phyloP scores from a whole-genome alignment of 2,797 vertebrate species.

The Petrocephalus sullivani region DNA sequence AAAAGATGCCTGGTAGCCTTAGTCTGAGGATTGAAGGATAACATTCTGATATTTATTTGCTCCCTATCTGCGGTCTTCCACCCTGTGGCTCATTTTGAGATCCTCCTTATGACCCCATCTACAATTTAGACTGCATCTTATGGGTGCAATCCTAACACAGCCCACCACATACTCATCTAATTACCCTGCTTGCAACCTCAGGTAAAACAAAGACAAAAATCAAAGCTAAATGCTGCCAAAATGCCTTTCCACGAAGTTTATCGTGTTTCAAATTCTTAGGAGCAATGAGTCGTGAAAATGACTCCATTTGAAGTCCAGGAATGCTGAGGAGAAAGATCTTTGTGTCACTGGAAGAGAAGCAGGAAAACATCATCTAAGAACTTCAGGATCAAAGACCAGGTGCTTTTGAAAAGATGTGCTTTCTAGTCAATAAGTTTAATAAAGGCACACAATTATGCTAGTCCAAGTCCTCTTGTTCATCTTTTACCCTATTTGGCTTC shows the following conservation, averaged over 20 bases:
- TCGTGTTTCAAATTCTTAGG: conserved; percentile 19
- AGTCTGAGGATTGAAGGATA: background rate
- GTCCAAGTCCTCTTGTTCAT: background rate
- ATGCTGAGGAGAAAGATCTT: conserved; percentile 11
- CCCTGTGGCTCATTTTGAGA: background rate
- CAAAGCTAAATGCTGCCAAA: background rate
- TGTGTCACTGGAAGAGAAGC: background rate
- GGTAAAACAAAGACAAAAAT: conserved; percentile 12
- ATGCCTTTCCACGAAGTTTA: conserved; percentile 5
- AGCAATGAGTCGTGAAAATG: conserved; percentile 18
- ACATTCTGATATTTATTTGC: background rate
- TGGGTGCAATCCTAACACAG: background rate
- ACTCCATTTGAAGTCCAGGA: background rate
- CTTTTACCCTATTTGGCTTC: background rate
- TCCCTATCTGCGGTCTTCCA: background rate
- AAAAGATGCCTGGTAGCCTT: background rate
- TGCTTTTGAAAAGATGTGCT: background rate
- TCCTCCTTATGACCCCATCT: background rate
- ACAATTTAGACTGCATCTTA: background rate
- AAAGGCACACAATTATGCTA: background rate
- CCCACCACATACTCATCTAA: background rate
- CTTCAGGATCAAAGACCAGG: conserved; percentile 2
- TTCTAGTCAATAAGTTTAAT: conserved; percentile 9
- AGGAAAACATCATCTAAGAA: background rate
- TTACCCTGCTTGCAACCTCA: background rate